phyloP scores from a whole-genome alignment of 2,888 invertebrate species.

The Disparrhopalites patrizii region DNA sequence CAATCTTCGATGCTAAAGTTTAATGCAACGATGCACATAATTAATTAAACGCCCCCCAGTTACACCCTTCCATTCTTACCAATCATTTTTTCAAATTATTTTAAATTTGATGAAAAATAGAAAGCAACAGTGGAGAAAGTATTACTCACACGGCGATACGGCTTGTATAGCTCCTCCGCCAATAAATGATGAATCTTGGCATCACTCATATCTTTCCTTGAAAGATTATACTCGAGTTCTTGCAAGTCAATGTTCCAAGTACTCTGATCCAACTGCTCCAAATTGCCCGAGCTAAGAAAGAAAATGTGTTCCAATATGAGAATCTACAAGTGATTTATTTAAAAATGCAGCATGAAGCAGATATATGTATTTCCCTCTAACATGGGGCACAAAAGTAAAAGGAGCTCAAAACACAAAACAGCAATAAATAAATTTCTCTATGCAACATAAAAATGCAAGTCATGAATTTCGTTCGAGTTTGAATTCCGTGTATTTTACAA shows the following conservation, averaged over 20 bases:
- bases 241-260: constrained; percentile 91
- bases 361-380: too few species aligned
- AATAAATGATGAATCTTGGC: constrained; percentile 90
- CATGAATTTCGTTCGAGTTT: too few species aligned
- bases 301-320: too few species aligned
- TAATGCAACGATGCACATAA: neutral
- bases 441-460: too few species aligned
- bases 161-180: constrained; percentile 82
- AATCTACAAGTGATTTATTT: too few species aligned
- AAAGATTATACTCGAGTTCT: constrained; percentile 87
- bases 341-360: too few species aligned
- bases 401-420: too few species aligned
- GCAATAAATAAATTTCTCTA: too few species aligned
- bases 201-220: constrained; percentile 86
- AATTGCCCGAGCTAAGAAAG: constrained; percentile 39
- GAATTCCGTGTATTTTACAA: too few species aligned
- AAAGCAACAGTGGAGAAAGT: neutral
- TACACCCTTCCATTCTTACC: too few species aligned
- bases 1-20: constrained; percentile 63
- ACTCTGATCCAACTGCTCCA: constrained; percentile 68
- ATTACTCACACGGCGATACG: constrained; percentile 57
- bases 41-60: too few species aligned
- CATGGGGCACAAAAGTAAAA: too few species aligned
- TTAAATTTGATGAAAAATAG: neutral
- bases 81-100: neutral